These are phyloP conservation scores for Chelidonichthys spinosus DNA, from an alignment of 2,797 vertebrate genomes.

Conservation along the genomic window DNA sequence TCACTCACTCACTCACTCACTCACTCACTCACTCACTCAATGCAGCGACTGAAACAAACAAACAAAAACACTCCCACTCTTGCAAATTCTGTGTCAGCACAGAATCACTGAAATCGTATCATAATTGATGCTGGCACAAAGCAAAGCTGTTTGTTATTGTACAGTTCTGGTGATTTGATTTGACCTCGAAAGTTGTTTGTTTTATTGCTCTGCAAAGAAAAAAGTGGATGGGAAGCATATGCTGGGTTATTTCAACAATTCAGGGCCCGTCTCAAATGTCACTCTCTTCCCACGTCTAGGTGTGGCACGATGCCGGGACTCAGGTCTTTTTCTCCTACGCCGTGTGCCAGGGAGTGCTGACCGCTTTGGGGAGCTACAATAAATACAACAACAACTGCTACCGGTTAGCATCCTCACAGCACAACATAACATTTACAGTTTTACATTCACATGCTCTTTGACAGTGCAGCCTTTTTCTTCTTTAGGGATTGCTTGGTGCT, in stretches of 20 bases:
- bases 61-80: background rate
- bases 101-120: background rate
- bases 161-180: background rate
- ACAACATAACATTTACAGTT: background rate
- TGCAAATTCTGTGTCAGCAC: background rate
- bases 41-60: background rate
- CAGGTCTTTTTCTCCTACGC: conserved; percentile 93
- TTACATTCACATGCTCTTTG: background rate
- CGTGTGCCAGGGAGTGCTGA: conserved; percentile 92
- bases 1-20: background rate
- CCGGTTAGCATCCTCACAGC: conserved; percentile 80
- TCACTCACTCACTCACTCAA: background rate
- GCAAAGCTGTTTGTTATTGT: background rate
- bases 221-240: conserved; percentile 10
- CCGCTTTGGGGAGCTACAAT: conserved; percentile 94
- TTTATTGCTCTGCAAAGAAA: background rate
- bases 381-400: conserved; percentile 95
- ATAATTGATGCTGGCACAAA: background rate
- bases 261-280: background rate
- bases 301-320: conserved; percentile 91
- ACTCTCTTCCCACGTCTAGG: conserved; percentile 66
- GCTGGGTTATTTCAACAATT: background rate
- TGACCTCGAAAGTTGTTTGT: background rate
- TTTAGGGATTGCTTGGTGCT: conserved; percentile 90
- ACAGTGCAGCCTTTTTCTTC: background rate